These are phyloP conservation scores for Alexandromys fortis DNA, from an alignment of 2,113 vertebrate genomes.

Conservation along the genomic window DNA sequence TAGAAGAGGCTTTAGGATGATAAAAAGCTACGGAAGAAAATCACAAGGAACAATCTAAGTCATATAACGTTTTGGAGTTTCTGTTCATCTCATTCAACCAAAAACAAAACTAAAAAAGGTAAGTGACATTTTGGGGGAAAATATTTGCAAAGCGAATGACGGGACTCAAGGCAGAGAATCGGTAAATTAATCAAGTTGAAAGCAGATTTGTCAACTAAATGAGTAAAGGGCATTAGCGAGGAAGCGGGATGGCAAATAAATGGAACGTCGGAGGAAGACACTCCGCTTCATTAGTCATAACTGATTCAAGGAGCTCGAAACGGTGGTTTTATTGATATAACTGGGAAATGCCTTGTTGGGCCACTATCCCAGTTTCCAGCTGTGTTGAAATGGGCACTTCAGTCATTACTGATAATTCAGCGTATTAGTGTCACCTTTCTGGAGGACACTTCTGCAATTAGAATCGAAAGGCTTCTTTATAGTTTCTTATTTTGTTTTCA, in stretches of 20 bases:
- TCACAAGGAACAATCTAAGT: background rate
- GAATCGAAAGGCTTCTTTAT: background rate
- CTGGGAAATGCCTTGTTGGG: background rate
- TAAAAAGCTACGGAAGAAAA: background rate
- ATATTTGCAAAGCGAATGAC: background rate
- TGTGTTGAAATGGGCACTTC: background rate
- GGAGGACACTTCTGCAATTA: background rate
- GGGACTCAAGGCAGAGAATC: background rate
- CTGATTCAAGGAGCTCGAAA: background rate
- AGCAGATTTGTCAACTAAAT: background rate
- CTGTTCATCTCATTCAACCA: background rate
- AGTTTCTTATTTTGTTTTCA: too few species aligned
- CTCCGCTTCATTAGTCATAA: background rate
- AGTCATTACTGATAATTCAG: background rate
- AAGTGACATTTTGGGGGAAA: background rate
- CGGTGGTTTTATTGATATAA: background rate
- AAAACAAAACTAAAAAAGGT: background rate
- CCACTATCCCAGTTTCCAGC: background rate
- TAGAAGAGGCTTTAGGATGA: background rate
- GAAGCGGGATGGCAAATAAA: background rate
- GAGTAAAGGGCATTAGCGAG: background rate
- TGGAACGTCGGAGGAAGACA: background rate
- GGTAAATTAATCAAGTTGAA: conserved; percentile 23
- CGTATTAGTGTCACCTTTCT: background rate
- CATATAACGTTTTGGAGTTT: background rate